A percentile compares a stretch with the other conserved stretches of the same genome.
These are phyloP conservation scores for Panopea generosa DNA, from an alignment of 2,888 invertebrate genomes.

Conservation along the genomic window DNA sequence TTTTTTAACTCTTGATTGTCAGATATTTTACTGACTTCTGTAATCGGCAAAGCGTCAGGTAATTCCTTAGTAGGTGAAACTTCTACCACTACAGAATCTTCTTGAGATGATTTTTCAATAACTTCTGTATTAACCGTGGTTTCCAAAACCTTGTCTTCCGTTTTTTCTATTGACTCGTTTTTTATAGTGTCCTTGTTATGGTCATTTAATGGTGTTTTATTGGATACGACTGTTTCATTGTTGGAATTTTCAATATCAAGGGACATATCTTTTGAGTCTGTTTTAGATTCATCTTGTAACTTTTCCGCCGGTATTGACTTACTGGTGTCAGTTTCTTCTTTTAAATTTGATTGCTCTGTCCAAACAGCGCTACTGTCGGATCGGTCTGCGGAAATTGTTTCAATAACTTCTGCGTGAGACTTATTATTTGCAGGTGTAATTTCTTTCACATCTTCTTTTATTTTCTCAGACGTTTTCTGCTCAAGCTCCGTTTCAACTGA, in stretches of 20 bases:
- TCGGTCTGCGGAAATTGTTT: no score
- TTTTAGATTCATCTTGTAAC: background rate
- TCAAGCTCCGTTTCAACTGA: no score
- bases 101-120: constrained; percentile 37
- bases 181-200: background rate
- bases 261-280: background rate
- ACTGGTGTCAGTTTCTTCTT: background rate
- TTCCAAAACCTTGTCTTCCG: constrained; percentile 60
- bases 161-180: constrained; percentile 38
- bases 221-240: no score
- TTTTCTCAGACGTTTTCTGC: no score
- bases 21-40: background rate
- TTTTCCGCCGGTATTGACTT: background rate
- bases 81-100: constrained; percentile 37
- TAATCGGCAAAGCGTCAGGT: constrained; percentile 29
- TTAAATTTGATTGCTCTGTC: no score
- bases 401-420: no score
- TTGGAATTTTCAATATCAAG: background rate
- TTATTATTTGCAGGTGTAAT: no score
- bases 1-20: background rate
- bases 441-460: no score
- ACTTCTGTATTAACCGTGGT: constrained; percentile 42
- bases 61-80: constrained; percentile 59
- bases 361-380: no score
- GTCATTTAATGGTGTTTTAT: background rate